phyloP scores from a whole-genome alignment of 1,140 invertebrate genomes.

The roundworm (Caenorhabditis elegans) region DNA sequence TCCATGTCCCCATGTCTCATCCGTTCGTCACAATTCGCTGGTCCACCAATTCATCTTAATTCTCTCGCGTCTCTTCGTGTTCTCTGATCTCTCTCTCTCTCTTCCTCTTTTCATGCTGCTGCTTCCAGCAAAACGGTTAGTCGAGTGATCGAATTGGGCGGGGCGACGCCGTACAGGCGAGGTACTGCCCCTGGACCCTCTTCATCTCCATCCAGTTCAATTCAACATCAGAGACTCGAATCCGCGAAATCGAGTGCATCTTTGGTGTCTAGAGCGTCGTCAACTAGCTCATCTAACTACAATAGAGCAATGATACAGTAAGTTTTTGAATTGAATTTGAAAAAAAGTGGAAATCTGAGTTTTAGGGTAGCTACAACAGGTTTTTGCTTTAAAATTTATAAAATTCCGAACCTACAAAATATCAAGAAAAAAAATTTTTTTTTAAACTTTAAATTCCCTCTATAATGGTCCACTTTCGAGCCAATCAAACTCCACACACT shows the following conservation, averaged over 20 bases:
- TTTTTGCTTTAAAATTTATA: too few species aligned
- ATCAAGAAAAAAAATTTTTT: too few species aligned
- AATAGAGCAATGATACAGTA: slow-evolving; percentile 21
- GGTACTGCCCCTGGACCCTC: neutral
- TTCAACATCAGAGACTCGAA: slow-evolving; percentile 17
- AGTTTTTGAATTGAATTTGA: too few species aligned
- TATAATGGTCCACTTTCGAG: too few species aligned
- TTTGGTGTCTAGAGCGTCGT: neutral
- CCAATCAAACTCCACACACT: too few species aligned
- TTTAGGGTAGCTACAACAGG: too few species aligned
- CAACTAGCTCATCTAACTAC: neutral
- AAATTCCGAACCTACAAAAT: too few species aligned
- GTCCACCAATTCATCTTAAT: slow-evolving; percentile 23
- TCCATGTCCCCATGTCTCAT: neutral
- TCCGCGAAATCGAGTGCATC: neutral
- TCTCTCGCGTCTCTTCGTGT: neutral
- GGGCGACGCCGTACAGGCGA: slow-evolving; percentile 3
- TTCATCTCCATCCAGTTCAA: neutral
- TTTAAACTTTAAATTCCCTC: too few species aligned
- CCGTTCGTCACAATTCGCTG: neutral
- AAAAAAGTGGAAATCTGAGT: too few species aligned
- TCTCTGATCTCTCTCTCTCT: neutral
- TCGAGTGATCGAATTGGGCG: slow-evolving; percentile 25
- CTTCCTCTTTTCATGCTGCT: neutral
- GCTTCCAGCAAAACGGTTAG: slow-evolving; percentile 28